phyloP scores from a whole-genome alignment of 2,888 invertebrate species.

The Leucophenga montana region DNA sequence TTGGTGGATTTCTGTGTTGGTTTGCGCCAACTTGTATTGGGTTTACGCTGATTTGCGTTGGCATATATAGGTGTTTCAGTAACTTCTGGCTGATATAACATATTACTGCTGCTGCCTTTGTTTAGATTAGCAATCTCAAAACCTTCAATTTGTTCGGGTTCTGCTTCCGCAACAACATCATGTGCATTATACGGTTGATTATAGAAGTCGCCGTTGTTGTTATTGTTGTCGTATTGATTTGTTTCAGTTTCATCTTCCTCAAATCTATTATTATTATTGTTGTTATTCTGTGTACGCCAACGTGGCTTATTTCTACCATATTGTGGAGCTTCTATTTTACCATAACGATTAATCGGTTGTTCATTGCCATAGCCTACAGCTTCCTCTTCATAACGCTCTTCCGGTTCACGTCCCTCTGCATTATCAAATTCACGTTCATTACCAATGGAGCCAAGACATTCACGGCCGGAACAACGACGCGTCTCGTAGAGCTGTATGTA shows the following conservation, averaged over 20 bases:
- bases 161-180: neutral
- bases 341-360: slow-evolving; percentile 1
- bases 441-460: slow-evolving; percentile 48
- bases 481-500: slow-evolving; percentile 42
- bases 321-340: neutral
- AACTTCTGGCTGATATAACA: neutral
- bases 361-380: neutral
- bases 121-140: slow-evolving; percentile 19
- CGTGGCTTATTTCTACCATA: neutral
- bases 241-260: neutral
- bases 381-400: neutral
- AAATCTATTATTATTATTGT: neutral
- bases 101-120: neutral
- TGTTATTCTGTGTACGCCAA: slow-evolving; percentile 15
- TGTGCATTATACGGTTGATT: neutral
- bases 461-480: slow-evolving; percentile 49
- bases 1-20: neutral
- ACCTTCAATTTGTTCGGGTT: neutral
- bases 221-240: slow-evolving; percentile 3
- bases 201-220: neutral
- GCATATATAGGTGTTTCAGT: neutral
- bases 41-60: neutral
- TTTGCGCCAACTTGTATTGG: neutral
- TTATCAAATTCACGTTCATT: slow-evolving; percentile 14
- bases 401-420: slow-evolving; percentile 2